Evolutionary conservation across 1,140 invertebrate genomes (phyloP), one percentile per base, ranked within the genome.

Genomic region (Drosophila pallidifrons): DNA sequence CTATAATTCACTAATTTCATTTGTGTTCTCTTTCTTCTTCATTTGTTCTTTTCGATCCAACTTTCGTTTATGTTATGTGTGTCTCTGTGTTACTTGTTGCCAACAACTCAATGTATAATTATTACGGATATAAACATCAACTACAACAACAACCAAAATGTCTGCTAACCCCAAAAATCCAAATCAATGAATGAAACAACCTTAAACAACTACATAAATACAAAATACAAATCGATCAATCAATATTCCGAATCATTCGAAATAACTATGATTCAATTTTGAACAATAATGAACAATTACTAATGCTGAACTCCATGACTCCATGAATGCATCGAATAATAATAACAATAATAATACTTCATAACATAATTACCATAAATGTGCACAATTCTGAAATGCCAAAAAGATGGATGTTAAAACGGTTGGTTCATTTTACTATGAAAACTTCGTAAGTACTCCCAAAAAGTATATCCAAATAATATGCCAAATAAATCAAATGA

Each of bases 401-500:
- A 81, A 88, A 92, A 91, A 97, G 96, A 97, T 97, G 96, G 96
- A 97, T 95, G 96, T 97, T 96, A 97, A 97, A 95, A 96, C 96
- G 94, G 96, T 97, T 95, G 96, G 96, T 94, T 97, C 96, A 93
- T 96, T 97, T 96, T 97, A 97, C 95, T 97, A 97, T 95, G 96
- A 97, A 94, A 97, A 97, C 94, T 97, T 97, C 95, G 96, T 97
- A 96, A 97, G 96, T 97, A 95, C 93, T 90, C 69, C 77, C 20
- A 25, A 25, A 87, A 87, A 54, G 47, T 51, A 54, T 51, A 54
- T 52, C 7, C 32, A 57, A 57, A 58, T 52, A 61, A 52, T 13
- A 30, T 63, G 57, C 20, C 8, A 61, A 51, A 15, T 43, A 43
- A 73, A 73, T 60, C 46, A 73, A 63, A 67, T 41, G 49, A 66